Evolutionary conservation across 2,113 vertebrate species (phyloP).

Genomic region (Platichthys stellatus): DNA sequence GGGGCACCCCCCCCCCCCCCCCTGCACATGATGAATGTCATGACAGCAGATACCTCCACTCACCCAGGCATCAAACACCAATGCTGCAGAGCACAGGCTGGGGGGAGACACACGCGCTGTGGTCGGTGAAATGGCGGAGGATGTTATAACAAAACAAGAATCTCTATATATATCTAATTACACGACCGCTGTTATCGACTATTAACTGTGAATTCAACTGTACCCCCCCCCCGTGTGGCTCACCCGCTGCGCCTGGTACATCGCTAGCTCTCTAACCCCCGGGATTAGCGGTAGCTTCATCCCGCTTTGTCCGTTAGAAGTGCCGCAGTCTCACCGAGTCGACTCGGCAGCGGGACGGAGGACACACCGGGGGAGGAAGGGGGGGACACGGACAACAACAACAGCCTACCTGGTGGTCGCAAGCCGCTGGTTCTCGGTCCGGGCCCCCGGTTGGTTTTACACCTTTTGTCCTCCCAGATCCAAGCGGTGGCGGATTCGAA

Average conservation of each 20-base stretch:
- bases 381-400: background rate
- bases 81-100: background rate
- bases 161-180: too few species aligned
- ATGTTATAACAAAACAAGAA: too few species aligned
- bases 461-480: constrained; percentile 64
- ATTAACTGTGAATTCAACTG: too few species aligned
- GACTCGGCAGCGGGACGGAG: constrained; percentile 50
- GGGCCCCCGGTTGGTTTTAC: background rate
- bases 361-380: too few species aligned
- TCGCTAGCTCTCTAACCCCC: background rate
- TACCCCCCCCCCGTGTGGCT: too few species aligned
- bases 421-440: background rate
- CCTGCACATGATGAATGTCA: constrained; percentile 18
- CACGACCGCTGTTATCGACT: too few species aligned
- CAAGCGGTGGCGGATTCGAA: constrained; percentile 49
- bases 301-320: constrained; percentile 56
- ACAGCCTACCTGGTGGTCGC: too few species aligned
- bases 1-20: background rate
- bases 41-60: constrained; percentile 14
- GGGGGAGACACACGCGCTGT: background rate
- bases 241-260: too few species aligned
- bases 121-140: constrained; percentile 22
- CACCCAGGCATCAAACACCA: background rate
- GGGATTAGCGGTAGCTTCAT: constrained; percentile 4
- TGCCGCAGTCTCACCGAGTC: constrained; percentile 64